phyloP scores from a whole-genome alignment of 2,888 invertebrate species.

The Tanytarsus gracilentus region DNA sequence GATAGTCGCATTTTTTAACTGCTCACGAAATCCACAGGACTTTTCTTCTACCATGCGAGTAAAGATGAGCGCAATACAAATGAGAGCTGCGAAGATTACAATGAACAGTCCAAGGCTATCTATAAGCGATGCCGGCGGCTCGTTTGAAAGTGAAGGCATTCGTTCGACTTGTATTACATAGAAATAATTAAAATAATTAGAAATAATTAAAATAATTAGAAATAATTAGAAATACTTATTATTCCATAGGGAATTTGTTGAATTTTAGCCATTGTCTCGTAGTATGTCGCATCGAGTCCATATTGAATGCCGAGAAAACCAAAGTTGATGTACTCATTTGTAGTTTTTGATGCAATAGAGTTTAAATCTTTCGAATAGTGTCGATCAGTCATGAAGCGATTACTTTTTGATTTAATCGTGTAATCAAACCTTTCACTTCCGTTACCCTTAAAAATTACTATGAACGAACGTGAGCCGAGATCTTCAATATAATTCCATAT shows the following conservation, averaged over 20 bases:
- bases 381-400: conserved; percentile 39
- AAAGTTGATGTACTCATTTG: conserved; percentile 43
- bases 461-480: not conserved
- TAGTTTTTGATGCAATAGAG: conserved; percentile 36
- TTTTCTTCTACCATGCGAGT: conserved; percentile 24
- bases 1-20: conserved; percentile 37
- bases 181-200: too few relatives aligned
- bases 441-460: not conserved
- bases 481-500: conserved; percentile 11
- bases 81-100: conserved; percentile 32
- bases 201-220: too few relatives aligned
- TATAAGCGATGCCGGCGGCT: conserved; percentile 3
- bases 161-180: conserved; percentile 20
- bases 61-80: conserved; percentile 24
- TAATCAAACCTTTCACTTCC: conserved; percentile 39
- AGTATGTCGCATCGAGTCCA: conserved; percentile 51
- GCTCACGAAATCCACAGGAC: conserved; percentile 30
- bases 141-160: conserved; percentile 13
- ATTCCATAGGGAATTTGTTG: not conserved
- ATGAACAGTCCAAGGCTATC: conserved; percentile 3
- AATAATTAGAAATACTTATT: not conserved
- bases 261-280: conserved; percentile 35
- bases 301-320: conserved; percentile 51
- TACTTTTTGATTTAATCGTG: conserved; percentile 44
- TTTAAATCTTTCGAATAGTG: conserved; percentile 38